Base-by-base conservation (phyloP, 2,113 vertebrate genomes). In the Propithecus coquereli region DNA sequence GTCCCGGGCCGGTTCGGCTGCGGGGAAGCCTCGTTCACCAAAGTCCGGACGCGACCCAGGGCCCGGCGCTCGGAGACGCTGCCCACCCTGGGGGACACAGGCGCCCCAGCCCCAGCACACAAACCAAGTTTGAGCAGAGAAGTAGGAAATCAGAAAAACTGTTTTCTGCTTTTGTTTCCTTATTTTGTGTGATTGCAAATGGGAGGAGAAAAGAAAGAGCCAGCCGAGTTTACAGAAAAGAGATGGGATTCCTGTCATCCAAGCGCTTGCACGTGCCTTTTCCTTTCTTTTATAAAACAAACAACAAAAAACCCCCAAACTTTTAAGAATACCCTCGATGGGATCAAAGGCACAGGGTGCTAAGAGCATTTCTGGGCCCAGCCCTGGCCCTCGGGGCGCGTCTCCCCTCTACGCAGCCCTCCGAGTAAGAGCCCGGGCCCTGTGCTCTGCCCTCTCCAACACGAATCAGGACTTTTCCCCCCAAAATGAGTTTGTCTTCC, bases 401-500 rank as follows among this genome's bases (percentile, higher is more conserved):
- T 17, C 17, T 16, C 16, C 16, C 16, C 5, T 52, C 70, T 52
- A 63, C 8, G 0, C 8, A 54, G 11, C 9, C 17, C 0, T 37
- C 16, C 25, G 3, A 9, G 37, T 1, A 59, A 4, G 16, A 8
- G 3, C 50, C 10, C 0, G 3, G 3, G 32, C 0, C 2, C 81
- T 5, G 5, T 0, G 5, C 13, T 37, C 23, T 6, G n/a, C n/a
- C 45, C n/a, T 34, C 17, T 27, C 52, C 18, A 13, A 6, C 4
- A 1, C 5, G 45, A 52, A 6, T 12, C 50, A 5, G 68, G 23
- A 23, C 8, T 22, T 43, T 32, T 66, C 10, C 32, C 13, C 30
- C 12, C 8, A 6, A 71, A 37, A 9, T 4, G 5, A 27, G 54
- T 57, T 22, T 57, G 18, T 57, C 54, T 22, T 57, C 54, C 54